Evolutionary conservation across 2,888 invertebrate genomes (phyloP).

Genomic region (Amaurobius ferox): DNA sequence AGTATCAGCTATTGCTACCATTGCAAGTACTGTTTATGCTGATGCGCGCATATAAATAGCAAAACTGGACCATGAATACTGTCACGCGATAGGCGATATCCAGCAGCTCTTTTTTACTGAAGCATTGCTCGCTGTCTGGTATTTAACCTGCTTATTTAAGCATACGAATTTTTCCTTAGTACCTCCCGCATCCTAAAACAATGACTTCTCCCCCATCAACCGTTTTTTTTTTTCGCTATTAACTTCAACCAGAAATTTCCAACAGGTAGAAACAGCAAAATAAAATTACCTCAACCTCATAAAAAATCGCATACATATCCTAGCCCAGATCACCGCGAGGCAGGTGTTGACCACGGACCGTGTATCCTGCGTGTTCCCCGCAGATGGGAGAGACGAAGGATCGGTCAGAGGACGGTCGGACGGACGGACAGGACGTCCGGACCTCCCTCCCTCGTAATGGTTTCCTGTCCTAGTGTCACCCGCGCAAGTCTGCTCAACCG

Average conservation of each 20-base stretch:
- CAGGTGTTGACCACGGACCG: slow-evolving; percentile 61
- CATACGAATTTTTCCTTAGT: too few relatives aligned
- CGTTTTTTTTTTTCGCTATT: not conserved
- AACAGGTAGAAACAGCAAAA: slow-evolving; percentile 51
- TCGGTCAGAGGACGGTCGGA: slow-evolving; percentile 34
- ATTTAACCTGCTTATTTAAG: too few relatives aligned
- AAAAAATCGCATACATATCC: slow-evolving; percentile 1
- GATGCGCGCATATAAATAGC: too few relatives aligned
- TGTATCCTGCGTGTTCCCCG: slow-evolving; percentile 45
- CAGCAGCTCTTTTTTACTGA: too few relatives aligned
- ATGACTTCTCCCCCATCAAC: not conserved
- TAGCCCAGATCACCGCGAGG: not conserved
- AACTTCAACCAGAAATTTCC: not conserved
- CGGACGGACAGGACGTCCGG: slow-evolving; percentile 60
- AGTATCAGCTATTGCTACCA: too few relatives aligned
- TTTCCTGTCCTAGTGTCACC: slow-evolving; percentile 65
- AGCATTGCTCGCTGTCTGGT: too few relatives aligned
- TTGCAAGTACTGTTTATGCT: too few relatives aligned
- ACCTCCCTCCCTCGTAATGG: slow-evolving; percentile 45
- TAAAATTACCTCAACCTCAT: slow-evolving; percentile 20
- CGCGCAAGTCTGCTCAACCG: slow-evolving; percentile 46
- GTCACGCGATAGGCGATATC: too few relatives aligned
- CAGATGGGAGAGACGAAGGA: slow-evolving; percentile 52
- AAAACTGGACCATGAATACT: too few relatives aligned
- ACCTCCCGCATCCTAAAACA: not conserved